Base-by-base conservation (phyloP, 2,113 vertebrate species). In the Egretta garzetta region DNA sequence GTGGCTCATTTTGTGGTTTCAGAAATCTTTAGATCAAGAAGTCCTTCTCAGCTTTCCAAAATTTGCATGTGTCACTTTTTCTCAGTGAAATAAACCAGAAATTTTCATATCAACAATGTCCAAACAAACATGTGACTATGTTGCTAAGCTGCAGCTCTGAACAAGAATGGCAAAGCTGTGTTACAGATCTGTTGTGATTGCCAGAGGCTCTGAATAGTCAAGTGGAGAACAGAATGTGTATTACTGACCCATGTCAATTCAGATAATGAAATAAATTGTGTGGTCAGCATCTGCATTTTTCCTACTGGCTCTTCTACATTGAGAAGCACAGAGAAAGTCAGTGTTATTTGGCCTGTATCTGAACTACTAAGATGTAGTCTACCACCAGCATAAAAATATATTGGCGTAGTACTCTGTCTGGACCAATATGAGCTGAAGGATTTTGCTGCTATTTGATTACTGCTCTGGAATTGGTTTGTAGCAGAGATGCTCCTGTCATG, bases 111-210 rank as follows among this genome's bases (percentile, higher is more conserved):
- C n/a, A n/a, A 18, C 6, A 41, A 6, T 26, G 30, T 45, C 66
- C 41, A 82, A 37, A 68, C 10, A 55, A 56, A 14, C 7, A 7
- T 1, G 5, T 26, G 45, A 67, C 27, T 8, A 17, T 0, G 0
- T 59, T 79, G 52, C 21, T 75, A 41, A 88, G 18, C 17, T 88
- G 58, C 58, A 68, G 22, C 24, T 86, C 70, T 50, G 37, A 32
- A 33, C 8, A 49, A 19, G 35, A 33, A 39, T 12, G 30, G 16
- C 41, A 59, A 41, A 80, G 53, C 32, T 81, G 10, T 45, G 9
- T 39, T 55, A 26, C 45, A 86, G 60, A 90, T 12, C 30, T 87
- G 28, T 6, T 80, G 37, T 35, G 32, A 43, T 13, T 59, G 62
- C 33, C 49, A 47, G n/a, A 75, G n/a, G 17, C 12, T 64, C 37